Evolutionary conservation across 2,888 invertebrate species (phyloP).

Genomic region (Candidula unifasciata): DNA sequence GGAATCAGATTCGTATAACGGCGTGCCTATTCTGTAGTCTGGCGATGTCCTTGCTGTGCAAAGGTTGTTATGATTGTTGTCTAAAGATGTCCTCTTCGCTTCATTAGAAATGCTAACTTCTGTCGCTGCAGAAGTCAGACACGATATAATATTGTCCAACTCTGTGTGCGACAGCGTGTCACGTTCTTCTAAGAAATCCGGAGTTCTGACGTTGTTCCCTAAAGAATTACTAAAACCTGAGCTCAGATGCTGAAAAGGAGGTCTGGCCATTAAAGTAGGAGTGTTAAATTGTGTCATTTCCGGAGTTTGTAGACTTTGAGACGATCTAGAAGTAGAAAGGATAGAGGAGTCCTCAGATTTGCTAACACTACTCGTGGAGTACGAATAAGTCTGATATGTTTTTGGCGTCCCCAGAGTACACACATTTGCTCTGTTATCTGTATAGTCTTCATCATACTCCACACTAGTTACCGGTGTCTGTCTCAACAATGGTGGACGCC

Average conservation of each 20-base stretch:
- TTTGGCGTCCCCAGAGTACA: conserved; percentile 6
- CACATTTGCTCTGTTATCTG: neutral
- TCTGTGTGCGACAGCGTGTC: neutral
- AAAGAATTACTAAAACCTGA: neutral
- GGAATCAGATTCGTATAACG: conserved; percentile 38
- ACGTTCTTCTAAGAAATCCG: neutral
- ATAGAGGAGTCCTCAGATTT: neutral
- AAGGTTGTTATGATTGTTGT: neutral
- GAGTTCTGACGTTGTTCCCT: neutral
- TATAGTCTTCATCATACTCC: neutral
- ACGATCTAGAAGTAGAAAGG: neutral
- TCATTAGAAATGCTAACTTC: neutral
- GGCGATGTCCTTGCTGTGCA: neutral
- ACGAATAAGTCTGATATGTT: neutral
- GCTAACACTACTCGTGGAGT: neutral
- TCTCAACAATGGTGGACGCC: conserved; percentile 36
- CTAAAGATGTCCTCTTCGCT: neutral
- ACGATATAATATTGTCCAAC: neutral
- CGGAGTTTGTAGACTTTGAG: conserved; percentile 21
- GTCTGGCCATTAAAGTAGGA: neutral
- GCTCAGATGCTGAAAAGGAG: conserved; percentile 7
- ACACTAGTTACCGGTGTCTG: conserved; percentile 31
- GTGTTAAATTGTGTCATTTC: conserved; percentile 33
- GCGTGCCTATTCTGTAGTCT: conserved; percentile 5
- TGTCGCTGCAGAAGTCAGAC: neutral